Evolutionary conservation across 2,797 vertebrate genomes (phyloP).

Genomic region (Lepus oiostolus): DNA sequence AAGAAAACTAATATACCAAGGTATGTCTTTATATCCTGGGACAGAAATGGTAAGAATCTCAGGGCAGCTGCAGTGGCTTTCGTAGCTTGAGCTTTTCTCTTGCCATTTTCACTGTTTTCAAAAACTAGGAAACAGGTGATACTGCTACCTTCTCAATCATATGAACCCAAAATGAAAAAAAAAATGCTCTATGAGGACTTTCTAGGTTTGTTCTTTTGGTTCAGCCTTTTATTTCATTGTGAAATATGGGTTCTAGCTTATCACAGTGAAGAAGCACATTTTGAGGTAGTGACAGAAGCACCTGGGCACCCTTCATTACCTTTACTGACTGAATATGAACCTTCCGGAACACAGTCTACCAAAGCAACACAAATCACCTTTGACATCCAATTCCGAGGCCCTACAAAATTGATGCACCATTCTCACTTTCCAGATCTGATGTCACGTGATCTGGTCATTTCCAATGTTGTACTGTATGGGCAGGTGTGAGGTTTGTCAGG

Average conservation of each 20-base stretch:
- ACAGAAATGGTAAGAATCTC: neutral
- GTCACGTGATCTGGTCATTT: neutral
- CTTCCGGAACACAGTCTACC: neutral
- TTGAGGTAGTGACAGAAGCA: neutral
- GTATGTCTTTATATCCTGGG: neutral
- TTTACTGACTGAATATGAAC: neutral
- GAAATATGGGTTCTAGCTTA: neutral
- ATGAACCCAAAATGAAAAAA: neutral
- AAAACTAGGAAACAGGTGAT: neutral
- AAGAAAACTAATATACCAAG: constrained; percentile 24
- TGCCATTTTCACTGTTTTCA: neutral
- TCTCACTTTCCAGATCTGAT: neutral
- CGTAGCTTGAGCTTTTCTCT: neutral
- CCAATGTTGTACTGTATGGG: neutral
- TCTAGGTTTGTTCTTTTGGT: neutral
- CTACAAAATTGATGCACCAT: neutral
- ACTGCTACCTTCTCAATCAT: neutral
- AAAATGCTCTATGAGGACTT: neutral
- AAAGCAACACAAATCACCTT: neutral
- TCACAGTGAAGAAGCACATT: neutral
- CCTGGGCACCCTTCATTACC: neutral
- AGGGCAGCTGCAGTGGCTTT: neutral
- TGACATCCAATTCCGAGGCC: constrained; percentile 30
- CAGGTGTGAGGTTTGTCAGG: neutral
- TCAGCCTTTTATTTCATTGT: neutral